Evolutionary conservation across 2,888 invertebrate species (phyloP).

Genomic region (Ferdinandea cuprea): DNA sequence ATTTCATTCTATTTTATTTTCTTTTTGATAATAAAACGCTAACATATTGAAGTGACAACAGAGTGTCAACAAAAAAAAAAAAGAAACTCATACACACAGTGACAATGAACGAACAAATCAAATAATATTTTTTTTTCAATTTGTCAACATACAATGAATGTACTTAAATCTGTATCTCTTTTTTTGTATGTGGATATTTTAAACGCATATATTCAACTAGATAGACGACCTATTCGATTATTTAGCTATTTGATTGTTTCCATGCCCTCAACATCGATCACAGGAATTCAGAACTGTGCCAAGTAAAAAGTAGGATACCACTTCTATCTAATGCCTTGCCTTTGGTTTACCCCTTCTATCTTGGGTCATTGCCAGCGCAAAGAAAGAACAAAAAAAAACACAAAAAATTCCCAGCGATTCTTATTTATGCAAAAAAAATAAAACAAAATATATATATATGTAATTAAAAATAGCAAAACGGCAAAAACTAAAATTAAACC

Average conservation of each 20-base stretch:
- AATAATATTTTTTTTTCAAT: constrained; percentile 34
- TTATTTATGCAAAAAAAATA: neutral
- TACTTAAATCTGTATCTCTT: neutral
- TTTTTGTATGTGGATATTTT: neutral
- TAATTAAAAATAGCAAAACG: constrained; percentile 9
- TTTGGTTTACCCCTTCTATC: neutral
- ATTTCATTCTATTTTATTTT: neutral
- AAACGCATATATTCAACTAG: neutral
- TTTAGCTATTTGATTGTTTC: constrained; percentile 25
- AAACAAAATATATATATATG: neutral
- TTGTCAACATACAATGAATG: constrained; percentile 21
- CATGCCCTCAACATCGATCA: constrained; percentile 45
- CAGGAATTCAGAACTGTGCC: constrained; percentile 8
- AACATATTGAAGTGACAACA: constrained; percentile 31
- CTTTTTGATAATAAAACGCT: neutral
- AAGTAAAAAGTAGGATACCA: neutral
- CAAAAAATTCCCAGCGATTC: constrained; percentile 1
- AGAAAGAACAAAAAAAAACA: neutral
- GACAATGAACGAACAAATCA: constrained; percentile 21
- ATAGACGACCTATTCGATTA: constrained; percentile 17
- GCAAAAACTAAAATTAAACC: constrained; percentile 15
- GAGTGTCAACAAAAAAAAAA: constrained; percentile 18
- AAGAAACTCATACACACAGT: neutral
- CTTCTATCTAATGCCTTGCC: neutral
- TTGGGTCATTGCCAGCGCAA: constrained; percentile 19